Conservation (phyloP, 2,113 vertebrate species). For the Hydrolagus affinis region DNA sequence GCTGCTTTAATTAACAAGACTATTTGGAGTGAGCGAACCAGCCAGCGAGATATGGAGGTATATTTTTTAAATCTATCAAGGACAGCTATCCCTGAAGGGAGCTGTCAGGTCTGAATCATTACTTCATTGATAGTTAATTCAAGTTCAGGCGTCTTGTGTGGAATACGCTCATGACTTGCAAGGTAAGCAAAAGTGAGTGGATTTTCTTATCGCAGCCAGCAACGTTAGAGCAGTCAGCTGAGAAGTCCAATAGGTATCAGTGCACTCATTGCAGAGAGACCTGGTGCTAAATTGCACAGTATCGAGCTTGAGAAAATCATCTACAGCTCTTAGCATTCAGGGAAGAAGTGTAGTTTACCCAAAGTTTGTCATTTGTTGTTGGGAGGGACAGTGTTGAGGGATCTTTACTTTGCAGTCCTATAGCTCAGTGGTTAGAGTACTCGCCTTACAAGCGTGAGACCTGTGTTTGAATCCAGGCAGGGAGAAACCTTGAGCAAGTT, state of each 20-base stretch:
- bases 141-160: background rate
- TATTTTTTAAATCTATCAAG: background rate
- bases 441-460: too few relatives aligned
- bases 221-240: background rate
- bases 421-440: too few relatives aligned
- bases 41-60: background rate
- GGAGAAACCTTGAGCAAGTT: too few relatives aligned
- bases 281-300: background rate
- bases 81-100: background rate
- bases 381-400: too few relatives aligned
- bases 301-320: background rate
- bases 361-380: background rate
- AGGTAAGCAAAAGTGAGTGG: background rate
- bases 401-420: too few relatives aligned
- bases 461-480: too few relatives aligned
- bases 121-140: background rate
- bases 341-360: background rate
- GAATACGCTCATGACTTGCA: background rate
- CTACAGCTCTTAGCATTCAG: background rate
- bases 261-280: background rate
- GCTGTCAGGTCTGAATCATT: background rate
- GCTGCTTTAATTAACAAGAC: too few relatives aligned
- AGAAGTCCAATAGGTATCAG: conserved; percentile 1
- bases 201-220: background rate
- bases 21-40: too few relatives aligned